Conservation (phyloP, 2,797 vertebrate species). For the Cottoperca gobio region DNA sequence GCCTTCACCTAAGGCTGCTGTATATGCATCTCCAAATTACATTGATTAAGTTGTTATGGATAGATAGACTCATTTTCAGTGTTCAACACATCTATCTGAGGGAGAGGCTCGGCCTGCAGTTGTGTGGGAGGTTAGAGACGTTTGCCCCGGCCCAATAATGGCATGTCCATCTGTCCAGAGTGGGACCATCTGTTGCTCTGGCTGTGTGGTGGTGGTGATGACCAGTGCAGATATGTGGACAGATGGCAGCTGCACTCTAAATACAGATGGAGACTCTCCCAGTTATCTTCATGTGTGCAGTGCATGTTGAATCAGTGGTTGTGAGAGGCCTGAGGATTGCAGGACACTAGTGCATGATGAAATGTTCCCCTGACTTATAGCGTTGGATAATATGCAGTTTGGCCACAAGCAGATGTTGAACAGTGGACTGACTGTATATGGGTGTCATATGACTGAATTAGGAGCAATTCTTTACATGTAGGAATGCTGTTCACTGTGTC, state of each 20-base stretch:
- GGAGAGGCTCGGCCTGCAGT: constrained; percentile 14
- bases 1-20: no score
- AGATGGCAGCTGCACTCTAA: constrained; percentile 78
- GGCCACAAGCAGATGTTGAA: background rate
- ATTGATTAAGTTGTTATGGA: no score
- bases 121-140: constrained; percentile 23
- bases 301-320: background rate
- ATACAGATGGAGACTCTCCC: constrained; percentile 53
- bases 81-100: background rate
- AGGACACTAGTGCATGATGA: background rate
- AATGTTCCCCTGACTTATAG: background rate
- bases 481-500: background rate
- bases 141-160: constrained; percentile 20
- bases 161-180: constrained; percentile 59
- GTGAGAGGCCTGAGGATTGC: background rate
- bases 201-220: constrained; percentile 25
- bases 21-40: no score
- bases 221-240: constrained; percentile 48
- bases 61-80: no score
- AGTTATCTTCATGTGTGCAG: constrained; percentile 1
- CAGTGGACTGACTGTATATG: no score
- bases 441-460: background rate
- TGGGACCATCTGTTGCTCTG: constrained; percentile 69
- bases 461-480: background rate
- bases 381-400: no score